Conservation (phyloP, 1,140 invertebrate genomes). For the Planococcus citri region DNA sequence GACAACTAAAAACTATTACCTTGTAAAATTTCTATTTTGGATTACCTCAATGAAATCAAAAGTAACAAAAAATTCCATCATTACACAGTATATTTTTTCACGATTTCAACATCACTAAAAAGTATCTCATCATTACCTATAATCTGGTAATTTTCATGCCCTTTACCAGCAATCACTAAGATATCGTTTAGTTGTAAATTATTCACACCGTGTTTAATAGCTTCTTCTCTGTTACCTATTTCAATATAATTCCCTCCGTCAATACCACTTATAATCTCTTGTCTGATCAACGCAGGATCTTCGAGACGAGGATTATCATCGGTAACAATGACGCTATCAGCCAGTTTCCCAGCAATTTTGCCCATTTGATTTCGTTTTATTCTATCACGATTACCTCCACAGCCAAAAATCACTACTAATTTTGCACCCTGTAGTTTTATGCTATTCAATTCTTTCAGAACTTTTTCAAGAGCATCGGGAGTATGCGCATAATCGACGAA, state of each 20-base stretch:
- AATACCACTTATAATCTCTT: neutral
- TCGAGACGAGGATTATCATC: slow-evolving; percentile 8
- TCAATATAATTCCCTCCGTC: neutral
- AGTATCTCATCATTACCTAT: neutral
- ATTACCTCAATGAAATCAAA: no score
- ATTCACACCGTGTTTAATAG: neutral
- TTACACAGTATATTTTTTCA: neutral
- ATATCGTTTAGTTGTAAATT: neutral
- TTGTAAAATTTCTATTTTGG: no score
- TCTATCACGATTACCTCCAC: slow-evolving; percentile 1
- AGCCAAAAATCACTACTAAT: neutral
- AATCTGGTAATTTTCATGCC: slow-evolving; percentile 12
- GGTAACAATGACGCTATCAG: neutral
- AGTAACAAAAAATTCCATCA: no score
- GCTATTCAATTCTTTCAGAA: neutral
- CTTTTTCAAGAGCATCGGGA: slow-evolving; percentile 9
- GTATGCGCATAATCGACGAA: slow-evolving; percentile 16
- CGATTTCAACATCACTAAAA: neutral
- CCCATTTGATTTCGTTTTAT: neutral
- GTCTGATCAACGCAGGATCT: neutral
- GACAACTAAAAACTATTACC: no score
- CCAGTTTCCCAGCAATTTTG: neutral
- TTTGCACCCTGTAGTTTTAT: neutral
- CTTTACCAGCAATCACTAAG: neutral
- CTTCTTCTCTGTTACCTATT: neutral